Percentiles rank a stretch among this genome's conserved stretches.
Evolutionary conservation across 2,113 vertebrate species (phyloP).

Genomic region (Chunga burmeisteri): DNA sequence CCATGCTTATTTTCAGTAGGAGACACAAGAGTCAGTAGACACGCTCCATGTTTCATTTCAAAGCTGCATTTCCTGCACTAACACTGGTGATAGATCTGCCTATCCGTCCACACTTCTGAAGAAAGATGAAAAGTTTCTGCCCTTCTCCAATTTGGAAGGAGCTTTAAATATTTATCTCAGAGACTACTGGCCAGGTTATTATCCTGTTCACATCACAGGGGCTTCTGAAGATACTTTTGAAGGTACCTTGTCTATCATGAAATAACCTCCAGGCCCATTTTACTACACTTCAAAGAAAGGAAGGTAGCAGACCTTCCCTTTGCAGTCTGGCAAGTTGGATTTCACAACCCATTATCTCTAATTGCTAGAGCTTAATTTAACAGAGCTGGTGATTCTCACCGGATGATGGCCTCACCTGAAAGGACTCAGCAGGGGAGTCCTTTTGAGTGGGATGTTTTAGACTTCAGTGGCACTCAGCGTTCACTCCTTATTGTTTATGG

Average conservation of each 20-base stretch:
- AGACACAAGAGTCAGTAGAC: background rate
- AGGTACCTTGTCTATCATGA: background rate
- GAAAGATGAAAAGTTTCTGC: background rate
- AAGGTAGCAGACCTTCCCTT: background rate
- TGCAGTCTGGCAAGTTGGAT: background rate
- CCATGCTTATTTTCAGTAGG: background rate
- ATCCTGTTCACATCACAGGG: background rate
- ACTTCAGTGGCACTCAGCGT: background rate
- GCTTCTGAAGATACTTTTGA: background rate
- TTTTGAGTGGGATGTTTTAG: background rate
- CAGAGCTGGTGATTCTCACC: background rate
- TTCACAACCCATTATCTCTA: background rate
- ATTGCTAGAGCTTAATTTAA: background rate
- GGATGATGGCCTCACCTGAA: background rate
- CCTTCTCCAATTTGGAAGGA: background rate
- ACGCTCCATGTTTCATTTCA: background rate
- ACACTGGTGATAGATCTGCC: background rate
- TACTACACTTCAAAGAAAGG: background rate
- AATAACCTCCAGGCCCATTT: background rate
- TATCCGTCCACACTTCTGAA: background rate
- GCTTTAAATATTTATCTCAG: background rate
- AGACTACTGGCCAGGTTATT: background rate
- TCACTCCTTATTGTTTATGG: background rate
- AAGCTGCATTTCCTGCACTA: background rate
- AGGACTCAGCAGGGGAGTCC: background rate